Conservation (phyloP, 2,888 invertebrate genomes). For the Diadromus collaris region DNA sequence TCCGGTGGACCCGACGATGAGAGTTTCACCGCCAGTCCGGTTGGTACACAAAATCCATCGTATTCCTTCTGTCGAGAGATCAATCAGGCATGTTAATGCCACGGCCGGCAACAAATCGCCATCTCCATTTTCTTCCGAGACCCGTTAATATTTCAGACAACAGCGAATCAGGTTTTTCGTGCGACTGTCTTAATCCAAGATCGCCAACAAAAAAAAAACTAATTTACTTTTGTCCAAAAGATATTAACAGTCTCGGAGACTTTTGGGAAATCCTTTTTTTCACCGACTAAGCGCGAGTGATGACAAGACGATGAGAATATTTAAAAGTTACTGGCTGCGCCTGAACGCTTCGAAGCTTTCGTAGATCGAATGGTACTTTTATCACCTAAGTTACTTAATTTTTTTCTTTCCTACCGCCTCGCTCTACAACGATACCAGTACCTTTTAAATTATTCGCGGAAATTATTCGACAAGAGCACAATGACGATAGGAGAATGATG, state of each 20-base stretch:
- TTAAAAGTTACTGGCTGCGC: conserved; percentile 65
- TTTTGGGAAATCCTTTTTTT: background rate
- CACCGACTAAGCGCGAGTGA: background rate
- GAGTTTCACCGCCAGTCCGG: conserved; percentile 79
- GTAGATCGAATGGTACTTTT: conserved; percentile 10
- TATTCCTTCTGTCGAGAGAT: conserved; percentile 28
- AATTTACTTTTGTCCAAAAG: background rate
- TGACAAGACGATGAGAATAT: conserved; percentile 36
- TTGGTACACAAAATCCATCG: conserved; percentile 66
- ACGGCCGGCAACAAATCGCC: background rate
- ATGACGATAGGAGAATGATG: conserved; percentile 27
- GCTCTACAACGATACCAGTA: conserved; percentile 11
- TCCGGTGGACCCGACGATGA: conserved; percentile 92
- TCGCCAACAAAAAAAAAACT: background rate
- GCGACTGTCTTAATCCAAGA: conserved; percentile 11
- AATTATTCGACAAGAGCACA: conserved; percentile 13
- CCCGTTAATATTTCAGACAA: background rate
- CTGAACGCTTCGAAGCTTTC: conserved; percentile 34
- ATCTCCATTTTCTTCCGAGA: background rate
- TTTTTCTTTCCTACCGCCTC: background rate
- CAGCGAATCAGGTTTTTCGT: conserved; percentile 7
- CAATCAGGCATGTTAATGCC: background rate
- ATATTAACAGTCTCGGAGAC: background rate
- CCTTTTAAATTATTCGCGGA: conserved; percentile 19
- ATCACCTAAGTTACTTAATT: background rate